Conservation (phyloP, 2,113 vertebrate genomes). For the Pelusios castaneus region DNA sequence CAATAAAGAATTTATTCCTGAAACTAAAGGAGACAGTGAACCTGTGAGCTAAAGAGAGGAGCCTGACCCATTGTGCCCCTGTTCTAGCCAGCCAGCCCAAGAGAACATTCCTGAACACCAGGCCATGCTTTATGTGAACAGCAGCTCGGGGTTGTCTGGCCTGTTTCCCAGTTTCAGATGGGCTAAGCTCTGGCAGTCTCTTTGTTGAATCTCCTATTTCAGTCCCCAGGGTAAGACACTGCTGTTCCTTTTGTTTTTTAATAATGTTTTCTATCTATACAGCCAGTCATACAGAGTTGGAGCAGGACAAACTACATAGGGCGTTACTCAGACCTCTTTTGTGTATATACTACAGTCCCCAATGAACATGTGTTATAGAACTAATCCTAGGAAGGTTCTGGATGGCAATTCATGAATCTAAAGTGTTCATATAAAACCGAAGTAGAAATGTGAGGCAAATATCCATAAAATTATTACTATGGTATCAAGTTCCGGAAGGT, state of each 20-base stretch:
- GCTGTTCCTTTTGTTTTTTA: background rate
- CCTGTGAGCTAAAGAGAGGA: background rate
- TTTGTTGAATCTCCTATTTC: background rate
- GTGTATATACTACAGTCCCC: too few species aligned
- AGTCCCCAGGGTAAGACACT: background rate
- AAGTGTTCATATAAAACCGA: background rate
- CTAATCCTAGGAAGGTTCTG: background rate
- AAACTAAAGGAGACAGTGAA: background rate
- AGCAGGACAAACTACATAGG: background rate
- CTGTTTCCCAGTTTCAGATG: too few species aligned
- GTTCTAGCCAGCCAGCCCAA: too few species aligned
- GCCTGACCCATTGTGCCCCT: too few species aligned
- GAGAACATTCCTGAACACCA: too few species aligned
- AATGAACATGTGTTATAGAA: background rate
- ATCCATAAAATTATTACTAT: rapidly evolving
- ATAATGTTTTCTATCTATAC: background rate
- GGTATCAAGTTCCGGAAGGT: too few species aligned
- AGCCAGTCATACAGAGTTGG: background rate
- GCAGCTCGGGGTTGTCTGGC: too few species aligned
- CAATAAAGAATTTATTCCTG: background rate
- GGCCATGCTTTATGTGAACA: too few species aligned
- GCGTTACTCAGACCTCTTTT: background rate
- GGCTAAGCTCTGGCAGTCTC: too few species aligned
- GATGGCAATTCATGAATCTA: background rate
- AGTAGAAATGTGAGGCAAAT: background rate